Evolutionary conservation across 1,140 invertebrate genomes (phyloP).

Genomic region (Lethocerus indicus): DNA sequence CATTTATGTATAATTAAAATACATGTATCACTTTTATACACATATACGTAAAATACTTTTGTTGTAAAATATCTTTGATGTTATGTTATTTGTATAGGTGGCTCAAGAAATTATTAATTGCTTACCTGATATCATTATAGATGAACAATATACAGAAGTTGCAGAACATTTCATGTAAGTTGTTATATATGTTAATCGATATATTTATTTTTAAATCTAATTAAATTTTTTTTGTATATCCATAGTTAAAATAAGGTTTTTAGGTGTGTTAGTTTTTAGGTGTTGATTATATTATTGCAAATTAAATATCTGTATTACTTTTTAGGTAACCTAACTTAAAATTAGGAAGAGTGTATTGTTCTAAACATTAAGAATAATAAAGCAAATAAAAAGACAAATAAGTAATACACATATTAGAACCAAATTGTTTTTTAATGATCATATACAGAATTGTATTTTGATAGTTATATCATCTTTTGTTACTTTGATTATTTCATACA

Average conservation of each 20-base stretch:
- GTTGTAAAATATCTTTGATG: neutral
- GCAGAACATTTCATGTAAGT: constrained; percentile 11
- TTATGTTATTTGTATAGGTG: constrained; percentile 6
- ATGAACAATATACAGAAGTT: constrained; percentile 7
- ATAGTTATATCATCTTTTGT: neutral
- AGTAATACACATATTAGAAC: too few relatives aligned
- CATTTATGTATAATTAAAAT: too few relatives aligned
- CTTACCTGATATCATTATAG: constrained; percentile 9
- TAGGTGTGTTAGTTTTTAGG: neutral
- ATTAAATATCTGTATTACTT: neutral
- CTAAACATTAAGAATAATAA: neutral
- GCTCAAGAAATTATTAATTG: constrained; percentile 7
- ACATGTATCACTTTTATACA: neutral
- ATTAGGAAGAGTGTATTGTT: neutral
- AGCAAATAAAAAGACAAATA: too few relatives aligned
- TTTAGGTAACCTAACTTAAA: neutral
- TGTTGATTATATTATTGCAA: neutral
- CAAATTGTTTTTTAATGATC: too few relatives aligned
- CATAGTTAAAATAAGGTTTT: neutral
- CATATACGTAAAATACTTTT: neutral
- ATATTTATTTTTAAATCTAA: neutral
- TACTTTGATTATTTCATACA: neutral
- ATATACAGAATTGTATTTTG: too few relatives aligned
- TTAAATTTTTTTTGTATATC: neutral
- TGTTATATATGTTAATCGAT: neutral